Conservation (phyloP, 2,113 vertebrate species). For the Xerus inauris region DNA sequence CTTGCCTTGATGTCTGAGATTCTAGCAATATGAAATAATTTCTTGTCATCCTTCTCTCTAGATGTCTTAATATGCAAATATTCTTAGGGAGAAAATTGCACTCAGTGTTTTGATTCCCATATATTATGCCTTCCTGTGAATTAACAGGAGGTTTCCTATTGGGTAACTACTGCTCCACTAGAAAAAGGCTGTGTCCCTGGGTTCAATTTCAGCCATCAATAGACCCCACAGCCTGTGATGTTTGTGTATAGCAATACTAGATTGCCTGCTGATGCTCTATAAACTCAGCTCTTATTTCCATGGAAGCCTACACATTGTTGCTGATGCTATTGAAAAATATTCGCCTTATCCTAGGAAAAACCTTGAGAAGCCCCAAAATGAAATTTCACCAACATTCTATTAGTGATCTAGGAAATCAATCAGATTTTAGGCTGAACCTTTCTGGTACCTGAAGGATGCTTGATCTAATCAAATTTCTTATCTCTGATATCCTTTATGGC, state of each 20-base stretch:
- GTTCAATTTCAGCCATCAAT: neutral
- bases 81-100: neutral
- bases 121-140: neutral
- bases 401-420: neutral
- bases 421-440: neutral
- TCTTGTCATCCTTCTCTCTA: neutral
- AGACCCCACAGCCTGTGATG: neutral
- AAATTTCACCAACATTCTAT: conserved; percentile 11
- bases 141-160: neutral
- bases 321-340: conserved; percentile 25
- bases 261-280: conserved; percentile 1
- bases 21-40: neutral
- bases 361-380: neutral
- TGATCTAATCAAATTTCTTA: neutral
- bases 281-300: neutral
- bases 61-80: neutral
- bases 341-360: neutral
- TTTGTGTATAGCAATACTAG: neutral
- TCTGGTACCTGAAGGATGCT: neutral
- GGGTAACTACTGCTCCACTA: neutral
- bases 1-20: neutral
- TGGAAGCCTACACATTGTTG: neutral
- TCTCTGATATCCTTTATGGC: neutral
- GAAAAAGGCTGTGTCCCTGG: neutral
- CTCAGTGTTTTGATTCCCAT: neutral